Evolutionary conservation across 1,140 invertebrate genomes (phyloP), one percentile per base, ranked within the genome.

Genomic region (Trachymyrmex cornetzi): DNA sequence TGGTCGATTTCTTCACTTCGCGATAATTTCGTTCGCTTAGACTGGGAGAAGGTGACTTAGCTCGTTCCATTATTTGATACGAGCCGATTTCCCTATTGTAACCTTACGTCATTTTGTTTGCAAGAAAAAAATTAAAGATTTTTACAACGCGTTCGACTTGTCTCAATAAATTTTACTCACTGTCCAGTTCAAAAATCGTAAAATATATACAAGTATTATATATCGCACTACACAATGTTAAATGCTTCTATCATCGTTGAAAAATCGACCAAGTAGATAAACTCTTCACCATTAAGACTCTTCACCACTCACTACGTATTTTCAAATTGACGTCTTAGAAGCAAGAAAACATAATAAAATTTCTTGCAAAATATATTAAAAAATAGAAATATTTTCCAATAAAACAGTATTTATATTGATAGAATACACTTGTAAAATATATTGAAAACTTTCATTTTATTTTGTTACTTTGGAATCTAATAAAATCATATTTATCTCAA

Each of bases 11-110:
- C 86, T 61, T 89, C 86, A 84, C 53, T 66, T 38, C 24, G 48
- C 66, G 82, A 88, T 88, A 86, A 88, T 88, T 88, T 88, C 34
- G 75, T 87, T 87, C 53, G 72, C 75, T 59, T 74, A 67, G 50
- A 48, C 30, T 5, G 38, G n/a, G 80, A 74, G 53, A 84, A 84
- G 69, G 22, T 48, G 53, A n/a, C 55, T 84, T 61, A 16, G 38
- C 53, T 74, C 69, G 69, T 63, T 48, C 55, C 53, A 72, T 84
- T 50, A 55, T 63, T 75, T 30, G 71, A 75, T 44, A 74, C 69
- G 34, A 61, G 16, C 22, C 55, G 55, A 75, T 61, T 69, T 69
- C 22, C 38, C 57, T 50, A 2, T 44, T 80, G 24, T 53, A 22
- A 53, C 12, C 27, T 66, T 48, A 7, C n/a, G 19, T 59, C 30